Evolutionary conservation across 2,113 vertebrate genomes (phyloP).

Genomic region (Rafetus swinhoei): DNA sequence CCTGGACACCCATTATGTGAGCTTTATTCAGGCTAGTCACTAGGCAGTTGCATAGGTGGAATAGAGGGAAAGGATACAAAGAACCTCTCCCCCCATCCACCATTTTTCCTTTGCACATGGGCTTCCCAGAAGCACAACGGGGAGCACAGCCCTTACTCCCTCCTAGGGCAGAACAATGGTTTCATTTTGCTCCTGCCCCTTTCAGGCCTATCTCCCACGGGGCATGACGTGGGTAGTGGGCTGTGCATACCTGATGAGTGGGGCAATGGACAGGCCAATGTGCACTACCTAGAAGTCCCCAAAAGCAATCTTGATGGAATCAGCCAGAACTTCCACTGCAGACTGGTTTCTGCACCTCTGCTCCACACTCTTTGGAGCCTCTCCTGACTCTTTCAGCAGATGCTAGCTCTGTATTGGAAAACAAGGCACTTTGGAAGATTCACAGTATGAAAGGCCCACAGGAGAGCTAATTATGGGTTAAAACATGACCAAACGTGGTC

Average conservation of each 20-base stretch:
- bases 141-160: neutral
- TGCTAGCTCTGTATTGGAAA: neutral
- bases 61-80: neutral
- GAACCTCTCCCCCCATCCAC: neutral
- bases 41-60: neutral
- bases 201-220: neutral
- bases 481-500: neutral
- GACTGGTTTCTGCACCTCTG: neutral
- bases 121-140: neutral
- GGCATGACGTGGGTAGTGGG: neutral
- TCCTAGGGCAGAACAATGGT: neutral
- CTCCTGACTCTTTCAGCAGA: accelerated
- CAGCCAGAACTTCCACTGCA: neutral
- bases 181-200: too few species aligned
- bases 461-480: neutral
- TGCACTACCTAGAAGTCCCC: neutral
- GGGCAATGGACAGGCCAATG: neutral
- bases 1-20: neutral
- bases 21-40: neutral
- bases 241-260: neutral
- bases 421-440: neutral
- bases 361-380: neutral
- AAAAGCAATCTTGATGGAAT: neutral
- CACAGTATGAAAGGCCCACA: neutral
- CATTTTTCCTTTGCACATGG: neutral